Percentiles rank a stretch among this genome's conserved stretches.
These are phyloP conservation scores for Cotesia chilonis DNA, from an alignment of 1,140 invertebrate species.

Conservation along the genomic window DNA sequence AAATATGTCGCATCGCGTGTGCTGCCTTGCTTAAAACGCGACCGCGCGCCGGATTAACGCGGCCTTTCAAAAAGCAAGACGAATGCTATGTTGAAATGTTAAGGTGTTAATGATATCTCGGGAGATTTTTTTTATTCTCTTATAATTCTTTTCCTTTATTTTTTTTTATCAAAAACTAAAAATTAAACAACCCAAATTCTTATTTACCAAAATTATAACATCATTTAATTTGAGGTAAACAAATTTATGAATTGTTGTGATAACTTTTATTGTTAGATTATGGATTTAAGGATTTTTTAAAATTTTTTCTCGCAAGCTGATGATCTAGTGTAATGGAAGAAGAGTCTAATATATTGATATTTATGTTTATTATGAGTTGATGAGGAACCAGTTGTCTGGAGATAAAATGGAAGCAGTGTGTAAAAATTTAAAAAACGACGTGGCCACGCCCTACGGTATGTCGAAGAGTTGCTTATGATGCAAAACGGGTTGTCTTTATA, in stretches of 20 bases:
- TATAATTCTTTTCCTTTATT: not conserved
- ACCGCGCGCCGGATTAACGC: constrained; percentile 47
- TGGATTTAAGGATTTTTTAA: too few species aligned
- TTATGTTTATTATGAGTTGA: not conserved
- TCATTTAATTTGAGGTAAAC: not conserved
- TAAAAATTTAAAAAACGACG: not conserved
- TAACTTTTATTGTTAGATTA: constrained; percentile 6
- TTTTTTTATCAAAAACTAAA: not conserved
- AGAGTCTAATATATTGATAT: not conserved
- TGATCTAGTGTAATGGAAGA: not conserved
- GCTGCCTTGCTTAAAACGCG: constrained; percentile 56
- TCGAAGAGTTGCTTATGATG: not conserved
- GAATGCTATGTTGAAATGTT: constrained; percentile 63
- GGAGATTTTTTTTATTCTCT: not conserved
- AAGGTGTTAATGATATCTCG: constrained; percentile 62
- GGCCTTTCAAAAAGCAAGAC: constrained; percentile 56
- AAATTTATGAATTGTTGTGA: constrained; percentile 10
- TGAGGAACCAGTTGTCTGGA: constrained; percentile 38
- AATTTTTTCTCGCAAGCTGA: not conserved
- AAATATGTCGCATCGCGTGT: constrained; percentile 61
- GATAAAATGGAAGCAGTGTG: constrained; percentile 38
- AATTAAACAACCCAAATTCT: too few species aligned
- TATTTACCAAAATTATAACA: not conserved
- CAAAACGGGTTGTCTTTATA: constrained; percentile 31
- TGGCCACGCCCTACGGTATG: constrained; percentile 27